Percentiles rank a stretch among this genome's conserved stretches.
Conservation (phyloP, 2,113 vertebrate species). For the Taxidea taxus region DNA sequence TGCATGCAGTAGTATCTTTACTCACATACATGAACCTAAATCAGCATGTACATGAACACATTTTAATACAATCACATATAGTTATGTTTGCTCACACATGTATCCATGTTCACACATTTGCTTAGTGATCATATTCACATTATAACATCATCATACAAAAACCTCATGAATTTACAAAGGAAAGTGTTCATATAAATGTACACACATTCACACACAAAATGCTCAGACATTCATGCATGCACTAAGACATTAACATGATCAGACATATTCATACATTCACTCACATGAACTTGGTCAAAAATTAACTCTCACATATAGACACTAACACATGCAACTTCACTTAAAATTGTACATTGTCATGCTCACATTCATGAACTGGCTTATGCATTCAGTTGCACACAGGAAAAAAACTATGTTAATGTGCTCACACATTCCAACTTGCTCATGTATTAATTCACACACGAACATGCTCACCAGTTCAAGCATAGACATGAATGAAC, state of each 20-base stretch:
- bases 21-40: neutral
- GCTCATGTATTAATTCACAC: neutral
- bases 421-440: neutral
- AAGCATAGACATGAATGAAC: neutral
- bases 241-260: neutral
- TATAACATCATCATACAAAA: neutral
- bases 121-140: neutral
- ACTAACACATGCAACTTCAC: neutral
- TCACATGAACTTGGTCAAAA: neutral
- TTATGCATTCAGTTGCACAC: neutral
- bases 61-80: neutral
- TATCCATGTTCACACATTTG: neutral
- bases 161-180: neutral
- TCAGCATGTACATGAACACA: neutral
- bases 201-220: neutral
- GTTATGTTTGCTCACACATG: neutral
- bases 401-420: neutral
- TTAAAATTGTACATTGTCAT: neutral
- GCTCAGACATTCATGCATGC: neutral
- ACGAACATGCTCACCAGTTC: neutral
- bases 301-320: neutral
- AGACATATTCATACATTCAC: neutral
- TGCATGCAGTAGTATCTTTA: neutral
- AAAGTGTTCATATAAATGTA: neutral
- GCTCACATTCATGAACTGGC: neutral